Evolutionary conservation across 2,888 invertebrate genomes (phyloP), one percentile per base, ranked within the genome.

Genomic region (Diarsia rubi): DNA sequence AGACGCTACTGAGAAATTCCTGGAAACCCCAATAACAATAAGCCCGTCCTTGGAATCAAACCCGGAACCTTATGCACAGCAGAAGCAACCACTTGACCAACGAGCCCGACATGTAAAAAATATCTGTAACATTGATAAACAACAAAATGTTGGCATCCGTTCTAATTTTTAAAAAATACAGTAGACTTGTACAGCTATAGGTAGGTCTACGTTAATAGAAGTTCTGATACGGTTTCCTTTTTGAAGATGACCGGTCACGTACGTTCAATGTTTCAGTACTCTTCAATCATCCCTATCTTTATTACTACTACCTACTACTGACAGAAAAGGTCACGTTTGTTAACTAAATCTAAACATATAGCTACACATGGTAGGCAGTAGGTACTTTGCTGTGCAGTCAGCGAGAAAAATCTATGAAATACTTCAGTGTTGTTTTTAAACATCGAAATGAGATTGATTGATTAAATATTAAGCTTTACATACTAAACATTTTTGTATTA

Each of bases 221-320:
- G 24, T 42, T 80, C 57, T 45, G n/a, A 12, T 42, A 68, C 45
- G 27, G 59, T 78, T 75, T 44, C 66, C 52, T 71, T 59, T 82
- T 69, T 44, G 66, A 59, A 76, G 59, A 76, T 77, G 62, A 72
- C 62, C 57, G 81, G 81, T 75, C 78, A 79, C 78, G 78, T 77
- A 71, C 82, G 65, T 21, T 67, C 66, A 82, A 71, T 71, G 62
- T 57, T 75, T 37, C 68, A 81, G 49, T 52, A 57, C 49, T 82
- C 71, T 79, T 49, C 78, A 79, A 82, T 79, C 78, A 82, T 54
- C 27, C 78, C 66, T 67, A 82, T 71, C 66, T 79, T 59, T 79
- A 77, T 78, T 82, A 66, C 77, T 14, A 49, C 59, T 81, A 74
- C 68, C 54, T 76, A 77, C 81, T 19, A 76, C 64, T 69, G 71